Conservation (phyloP, 2,113 vertebrate species). For the Apodemus sylvaticus region DNA sequence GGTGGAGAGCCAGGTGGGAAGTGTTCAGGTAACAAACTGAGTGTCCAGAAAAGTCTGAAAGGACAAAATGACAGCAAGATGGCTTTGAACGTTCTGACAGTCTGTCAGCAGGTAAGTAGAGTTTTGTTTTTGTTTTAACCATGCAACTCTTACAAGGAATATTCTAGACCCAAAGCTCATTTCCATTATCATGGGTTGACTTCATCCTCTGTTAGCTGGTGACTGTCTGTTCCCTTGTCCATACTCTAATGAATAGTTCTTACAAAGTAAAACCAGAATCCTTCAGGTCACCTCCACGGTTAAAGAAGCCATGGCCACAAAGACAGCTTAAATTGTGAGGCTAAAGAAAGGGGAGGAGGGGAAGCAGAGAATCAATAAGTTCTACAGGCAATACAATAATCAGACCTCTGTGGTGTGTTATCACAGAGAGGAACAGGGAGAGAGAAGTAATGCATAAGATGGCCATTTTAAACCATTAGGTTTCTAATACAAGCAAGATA, state of each 20-base stretch:
- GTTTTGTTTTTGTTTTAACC: background rate
- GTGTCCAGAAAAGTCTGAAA: background rate
- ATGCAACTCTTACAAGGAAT: background rate
- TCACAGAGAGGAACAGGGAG: no score
- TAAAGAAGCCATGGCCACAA: background rate
- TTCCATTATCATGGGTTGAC: background rate
- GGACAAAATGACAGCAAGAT: background rate
- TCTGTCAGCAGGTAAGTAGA: background rate
- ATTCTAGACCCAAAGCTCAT: background rate
- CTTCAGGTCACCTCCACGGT: background rate
- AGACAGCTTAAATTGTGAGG: conserved; percentile 4
- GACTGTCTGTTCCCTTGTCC: background rate
- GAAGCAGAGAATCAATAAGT: background rate
- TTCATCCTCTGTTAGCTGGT: background rate
- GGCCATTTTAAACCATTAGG: conserved; percentile 16
- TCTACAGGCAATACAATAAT: background rate
- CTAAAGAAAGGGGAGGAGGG: background rate
- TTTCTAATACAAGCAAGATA: background rate
- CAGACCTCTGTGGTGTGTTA: background rate
- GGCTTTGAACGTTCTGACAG: background rate
- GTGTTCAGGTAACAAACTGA: background rate
- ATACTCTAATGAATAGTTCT: background rate
- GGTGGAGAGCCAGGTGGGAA: background rate
- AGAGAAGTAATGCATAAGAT: background rate
- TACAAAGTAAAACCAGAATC: background rate